These are phyloP conservation scores for Brachirus orientalis DNA, from an alignment of 2,113 vertebrate species.

Conservation along the genomic window DNA sequence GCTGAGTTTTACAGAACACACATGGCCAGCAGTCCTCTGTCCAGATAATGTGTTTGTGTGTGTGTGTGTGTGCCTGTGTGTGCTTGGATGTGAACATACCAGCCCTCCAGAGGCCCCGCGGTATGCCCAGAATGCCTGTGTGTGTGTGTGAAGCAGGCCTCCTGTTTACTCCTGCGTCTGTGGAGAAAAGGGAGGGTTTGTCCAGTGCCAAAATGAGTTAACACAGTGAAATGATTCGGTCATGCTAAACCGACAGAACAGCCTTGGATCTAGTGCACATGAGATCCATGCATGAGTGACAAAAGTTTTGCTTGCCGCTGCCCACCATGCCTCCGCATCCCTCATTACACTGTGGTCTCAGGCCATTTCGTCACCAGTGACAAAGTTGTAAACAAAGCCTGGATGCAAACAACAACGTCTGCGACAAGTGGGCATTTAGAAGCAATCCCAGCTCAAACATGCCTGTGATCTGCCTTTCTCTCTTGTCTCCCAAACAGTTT, in stretches of 20 bases:
- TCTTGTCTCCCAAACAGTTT: conserved; percentile 3
- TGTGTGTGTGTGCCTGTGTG: conserved; percentile 24
- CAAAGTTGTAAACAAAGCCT: conserved; percentile 27
- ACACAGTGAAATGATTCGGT: conserved; percentile 39
- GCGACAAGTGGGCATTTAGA: conserved; percentile 13
- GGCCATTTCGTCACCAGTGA: conserved; percentile 46
- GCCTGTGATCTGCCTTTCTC: conserved; percentile 37
- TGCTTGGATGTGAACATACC: conserved; percentile 21
- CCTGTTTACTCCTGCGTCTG: conserved; percentile 65
- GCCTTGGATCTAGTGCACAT: conserved; percentile 28
- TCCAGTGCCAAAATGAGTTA: conserved; percentile 60
- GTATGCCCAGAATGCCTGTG: conserved; percentile 75
- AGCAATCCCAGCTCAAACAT: conserved; percentile 7
- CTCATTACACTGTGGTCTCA: conserved; percentile 40
- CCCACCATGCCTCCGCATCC: conserved; percentile 33
- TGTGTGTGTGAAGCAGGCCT: conserved; percentile 57
- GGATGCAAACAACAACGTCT: conserved; percentile 13
- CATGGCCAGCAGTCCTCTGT: conserved; percentile 22
- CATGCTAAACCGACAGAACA: conserved; percentile 55
- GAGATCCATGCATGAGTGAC: conserved; percentile 43
- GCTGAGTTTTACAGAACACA: conserved; percentile 31
- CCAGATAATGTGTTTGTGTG: conserved; percentile 23
- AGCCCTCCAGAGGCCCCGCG: conserved; percentile 67
- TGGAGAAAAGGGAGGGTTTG: conserved; percentile 37
- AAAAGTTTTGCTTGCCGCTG: conserved; percentile 9